Conservation (phyloP, 2,888 invertebrate species). For the Bombylius discolor region DNA sequence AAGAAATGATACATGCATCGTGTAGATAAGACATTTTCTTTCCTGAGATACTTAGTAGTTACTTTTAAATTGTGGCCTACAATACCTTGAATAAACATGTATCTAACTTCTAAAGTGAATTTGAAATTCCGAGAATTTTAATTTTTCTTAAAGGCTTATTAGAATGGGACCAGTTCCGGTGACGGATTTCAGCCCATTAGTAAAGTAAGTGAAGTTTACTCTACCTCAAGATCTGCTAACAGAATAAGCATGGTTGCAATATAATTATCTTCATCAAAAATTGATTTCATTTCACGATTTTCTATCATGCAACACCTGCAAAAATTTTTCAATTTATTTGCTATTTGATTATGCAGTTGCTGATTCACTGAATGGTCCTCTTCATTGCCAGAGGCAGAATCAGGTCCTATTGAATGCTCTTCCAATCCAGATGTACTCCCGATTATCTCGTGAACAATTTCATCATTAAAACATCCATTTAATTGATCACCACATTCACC, state of each 20-base stretch:
- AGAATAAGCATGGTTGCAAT: slow-evolving; percentile 7
- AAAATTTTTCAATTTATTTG: background rate
- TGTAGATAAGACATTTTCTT: too few relatives aligned
- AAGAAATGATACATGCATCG: too few relatives aligned
- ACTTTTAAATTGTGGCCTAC: too few relatives aligned
- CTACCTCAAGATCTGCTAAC: slow-evolving; percentile 8
- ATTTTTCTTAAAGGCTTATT: too few relatives aligned
- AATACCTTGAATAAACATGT: too few relatives aligned
- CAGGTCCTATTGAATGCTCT: background rate
- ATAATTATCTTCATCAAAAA: slow-evolving; percentile 8
- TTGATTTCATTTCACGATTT: background rate
- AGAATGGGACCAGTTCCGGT: too few relatives aligned
- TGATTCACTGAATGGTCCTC: background rate
- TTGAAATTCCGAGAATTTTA: too few relatives aligned
- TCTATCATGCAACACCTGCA: slow-evolving; percentile 10
- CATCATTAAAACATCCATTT: background rate
- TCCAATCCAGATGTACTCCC: background rate
- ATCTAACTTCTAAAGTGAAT: too few relatives aligned
- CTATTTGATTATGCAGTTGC: background rate
- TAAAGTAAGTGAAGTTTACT: background rate
- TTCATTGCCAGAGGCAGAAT: background rate
- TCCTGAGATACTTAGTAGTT: too few relatives aligned
- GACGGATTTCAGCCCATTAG: too few relatives aligned
- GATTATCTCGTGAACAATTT: background rate
- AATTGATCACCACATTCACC: background rate